A percentile compares a stretch with the other conserved stretches of the same genome.
Conservation (phyloP, 2,888 invertebrate species). For the Dorcus parallelipipedus region DNA sequence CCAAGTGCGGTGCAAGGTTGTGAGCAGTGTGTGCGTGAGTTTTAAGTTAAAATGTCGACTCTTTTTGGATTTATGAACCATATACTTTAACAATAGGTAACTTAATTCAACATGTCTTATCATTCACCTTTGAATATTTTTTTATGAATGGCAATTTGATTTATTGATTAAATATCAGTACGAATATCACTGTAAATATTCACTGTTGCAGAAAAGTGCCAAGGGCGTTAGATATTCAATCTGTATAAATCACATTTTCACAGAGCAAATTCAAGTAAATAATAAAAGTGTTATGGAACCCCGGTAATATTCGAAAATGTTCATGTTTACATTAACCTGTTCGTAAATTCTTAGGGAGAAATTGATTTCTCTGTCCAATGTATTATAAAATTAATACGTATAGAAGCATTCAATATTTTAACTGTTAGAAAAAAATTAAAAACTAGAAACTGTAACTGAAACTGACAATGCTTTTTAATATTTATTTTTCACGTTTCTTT, state of each 20-base stretch:
- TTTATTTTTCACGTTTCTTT: too few relatives aligned
- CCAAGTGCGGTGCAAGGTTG: constrained; percentile 29
- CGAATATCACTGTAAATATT: not conserved
- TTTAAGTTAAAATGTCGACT: constrained; percentile 31
- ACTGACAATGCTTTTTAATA: too few relatives aligned
- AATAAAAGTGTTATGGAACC: constrained; percentile 20
- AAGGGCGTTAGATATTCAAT: too few relatives aligned
- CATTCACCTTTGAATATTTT: constrained; percentile 47
- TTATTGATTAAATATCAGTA: constrained; percentile 30
- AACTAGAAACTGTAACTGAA: too few relatives aligned
- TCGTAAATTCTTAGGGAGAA: not conserved
- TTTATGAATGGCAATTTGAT: constrained; percentile 40
- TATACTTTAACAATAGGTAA: constrained; percentile 51
- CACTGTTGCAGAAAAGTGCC: too few relatives aligned
- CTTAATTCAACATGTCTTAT: constrained; percentile 48
- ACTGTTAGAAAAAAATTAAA: too few relatives aligned
- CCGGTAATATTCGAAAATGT: constrained; percentile 22
- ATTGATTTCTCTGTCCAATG: too few relatives aligned
- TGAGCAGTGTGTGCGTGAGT: constrained; percentile 32
- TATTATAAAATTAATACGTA: too few relatives aligned
- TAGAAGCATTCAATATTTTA: too few relatives aligned
- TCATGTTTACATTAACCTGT: constrained; percentile 22
- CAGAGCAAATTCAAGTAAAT: constrained; percentile 7
- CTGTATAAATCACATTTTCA: not conserved
- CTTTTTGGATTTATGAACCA: constrained; percentile 45